Evolutionary conservation across 2,113 vertebrate genomes (phyloP).

Genomic region (Callipepla californica): DNA sequence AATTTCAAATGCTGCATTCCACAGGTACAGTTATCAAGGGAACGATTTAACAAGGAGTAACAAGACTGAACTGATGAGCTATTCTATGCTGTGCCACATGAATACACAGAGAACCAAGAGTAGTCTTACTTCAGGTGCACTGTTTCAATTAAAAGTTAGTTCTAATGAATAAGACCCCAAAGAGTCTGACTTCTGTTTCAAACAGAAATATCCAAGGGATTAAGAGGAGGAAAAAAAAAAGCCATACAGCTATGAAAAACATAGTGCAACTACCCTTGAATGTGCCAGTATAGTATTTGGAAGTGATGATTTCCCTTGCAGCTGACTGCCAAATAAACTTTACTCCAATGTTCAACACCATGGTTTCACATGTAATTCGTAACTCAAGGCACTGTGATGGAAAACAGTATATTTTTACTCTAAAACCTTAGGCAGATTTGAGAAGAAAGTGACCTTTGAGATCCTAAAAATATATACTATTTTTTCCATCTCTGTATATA

Average conservation of each 20-base stretch:
- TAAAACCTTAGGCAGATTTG: background rate
- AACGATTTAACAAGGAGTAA: background rate
- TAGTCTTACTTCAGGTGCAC: background rate
- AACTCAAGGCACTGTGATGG: background rate
- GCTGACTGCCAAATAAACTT: background rate
- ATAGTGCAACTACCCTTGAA: background rate
- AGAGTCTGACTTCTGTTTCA: background rate
- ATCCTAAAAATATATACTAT: background rate
- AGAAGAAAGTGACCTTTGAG: background rate
- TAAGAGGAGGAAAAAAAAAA: background rate
- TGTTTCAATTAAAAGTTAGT: background rate
- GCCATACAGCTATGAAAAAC: background rate
- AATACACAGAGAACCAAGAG: background rate
- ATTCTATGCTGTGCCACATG: background rate
- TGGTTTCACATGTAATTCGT: background rate
- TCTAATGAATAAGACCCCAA: conserved; percentile 4
- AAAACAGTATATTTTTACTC: background rate
- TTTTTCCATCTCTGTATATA: background rate
- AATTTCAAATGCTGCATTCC: background rate
- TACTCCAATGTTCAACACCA: background rate
- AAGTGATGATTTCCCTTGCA: background rate
- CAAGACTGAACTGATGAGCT: background rate
- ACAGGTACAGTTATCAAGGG: background rate
- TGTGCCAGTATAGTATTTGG: background rate
- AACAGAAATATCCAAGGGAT: background rate